Conservation (phyloP, 2,113 vertebrate species). For the Bos indicus region DNA sequence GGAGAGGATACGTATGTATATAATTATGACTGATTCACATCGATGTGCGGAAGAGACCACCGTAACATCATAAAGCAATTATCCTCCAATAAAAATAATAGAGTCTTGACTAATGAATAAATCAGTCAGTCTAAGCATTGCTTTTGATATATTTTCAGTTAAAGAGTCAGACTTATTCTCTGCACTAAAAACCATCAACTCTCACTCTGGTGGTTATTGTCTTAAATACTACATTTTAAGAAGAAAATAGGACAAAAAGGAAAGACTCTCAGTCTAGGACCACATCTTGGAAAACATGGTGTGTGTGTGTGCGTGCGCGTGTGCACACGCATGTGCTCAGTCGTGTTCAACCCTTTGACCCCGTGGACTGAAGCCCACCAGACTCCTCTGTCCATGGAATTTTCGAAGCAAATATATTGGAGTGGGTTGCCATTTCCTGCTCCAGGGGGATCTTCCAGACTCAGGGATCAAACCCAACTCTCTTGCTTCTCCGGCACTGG, state of each 20-base stretch:
- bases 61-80: background rate
- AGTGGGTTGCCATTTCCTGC: background rate
- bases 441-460: background rate
- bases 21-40: background rate
- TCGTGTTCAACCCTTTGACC: background rate
- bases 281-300: background rate
- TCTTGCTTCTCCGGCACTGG: background rate
- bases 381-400: background rate
- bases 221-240: background rate
- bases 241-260: background rate
- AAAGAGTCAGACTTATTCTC: background rate
- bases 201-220: background rate
- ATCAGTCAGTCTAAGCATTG: background rate
- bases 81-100: background rate
- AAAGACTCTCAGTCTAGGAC: background rate
- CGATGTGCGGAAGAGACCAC: background rate
- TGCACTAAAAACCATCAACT: background rate
- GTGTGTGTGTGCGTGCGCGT: accelerated
- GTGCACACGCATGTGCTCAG: background rate
- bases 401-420: background rate
- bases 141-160: background rate
- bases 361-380: background rate
- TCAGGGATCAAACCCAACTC: background rate
- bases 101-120: background rate
- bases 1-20: background rate